These are phyloP conservation scores for Pogonomyrmex californicus DNA, from an alignment of 1,140 invertebrate genomes.

Conservation along the genomic window DNA sequence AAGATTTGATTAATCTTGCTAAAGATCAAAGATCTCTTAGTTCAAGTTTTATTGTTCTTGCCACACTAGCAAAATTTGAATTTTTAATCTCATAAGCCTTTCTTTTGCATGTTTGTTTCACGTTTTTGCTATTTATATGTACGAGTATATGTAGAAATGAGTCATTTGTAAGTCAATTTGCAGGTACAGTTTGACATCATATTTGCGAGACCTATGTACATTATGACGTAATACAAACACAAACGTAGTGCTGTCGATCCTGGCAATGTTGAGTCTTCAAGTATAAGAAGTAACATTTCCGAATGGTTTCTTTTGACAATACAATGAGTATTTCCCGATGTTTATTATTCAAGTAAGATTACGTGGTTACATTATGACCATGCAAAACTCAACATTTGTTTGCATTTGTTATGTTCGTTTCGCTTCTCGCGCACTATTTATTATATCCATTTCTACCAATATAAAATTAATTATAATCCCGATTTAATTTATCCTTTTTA, in stretches of 20 bases:
- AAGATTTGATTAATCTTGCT: too few relatives aligned
- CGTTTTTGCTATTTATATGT: neutral
- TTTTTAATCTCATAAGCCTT: neutral
- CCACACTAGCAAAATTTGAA: neutral
- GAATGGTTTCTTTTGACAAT: neutral
- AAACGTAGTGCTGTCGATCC: neutral
- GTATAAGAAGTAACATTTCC: neutral
- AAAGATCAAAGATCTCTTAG: neutral
- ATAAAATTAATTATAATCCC: too few relatives aligned
- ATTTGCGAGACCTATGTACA: neutral
- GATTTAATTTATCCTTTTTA: too few relatives aligned
- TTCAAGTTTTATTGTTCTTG: neutral
- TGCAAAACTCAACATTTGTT: neutral
- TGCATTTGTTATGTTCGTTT: neutral
- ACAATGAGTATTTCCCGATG: neutral
- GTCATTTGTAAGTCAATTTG: neutral
- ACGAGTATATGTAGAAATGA: neutral
- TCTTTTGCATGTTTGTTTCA: neutral
- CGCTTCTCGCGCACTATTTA: too few relatives aligned
- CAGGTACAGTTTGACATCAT: neutral
- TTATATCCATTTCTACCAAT: too few relatives aligned
- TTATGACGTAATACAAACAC: conserved; percentile 5
- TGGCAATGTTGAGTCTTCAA: neutral
- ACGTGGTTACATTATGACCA: neutral
- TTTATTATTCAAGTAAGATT: neutral